A percentile compares a stretch with the other conserved stretches of the same genome.
These are phyloP conservation scores for Neelides sp. DNA, from an alignment of 1,140 invertebrate genomes.

Conservation along the genomic window DNA sequence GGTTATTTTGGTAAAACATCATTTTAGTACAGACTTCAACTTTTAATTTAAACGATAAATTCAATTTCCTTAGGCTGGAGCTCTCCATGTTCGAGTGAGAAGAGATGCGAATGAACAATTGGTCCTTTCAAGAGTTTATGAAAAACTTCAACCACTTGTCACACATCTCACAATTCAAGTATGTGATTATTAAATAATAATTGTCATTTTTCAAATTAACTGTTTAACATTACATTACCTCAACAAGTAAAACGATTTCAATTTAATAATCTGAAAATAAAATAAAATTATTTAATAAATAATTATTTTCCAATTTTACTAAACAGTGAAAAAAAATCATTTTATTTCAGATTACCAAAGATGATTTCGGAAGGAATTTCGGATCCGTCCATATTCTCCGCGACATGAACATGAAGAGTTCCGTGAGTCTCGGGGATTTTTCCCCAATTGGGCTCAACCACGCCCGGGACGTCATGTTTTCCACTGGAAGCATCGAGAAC, in stretches of 20 bases:
- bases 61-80: constrained; percentile 41
- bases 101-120: constrained; percentile 47
- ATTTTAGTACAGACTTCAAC: background rate
- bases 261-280: background rate
- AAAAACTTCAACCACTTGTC: constrained; percentile 22
- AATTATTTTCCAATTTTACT: background rate
- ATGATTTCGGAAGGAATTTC: constrained; percentile 23
- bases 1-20: constrained; percentile 26
- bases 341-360: constrained; percentile 22
- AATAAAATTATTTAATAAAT: background rate
- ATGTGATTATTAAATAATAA: too few species aligned
- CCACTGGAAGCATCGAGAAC: background rate
- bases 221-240: too few species aligned
- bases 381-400: constrained; percentile 19
- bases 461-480: background rate
- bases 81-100: constrained; percentile 47
- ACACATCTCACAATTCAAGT: constrained; percentile 28
- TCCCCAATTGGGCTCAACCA: constrained; percentile 2
- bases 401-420: constrained; percentile 5
- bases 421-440: too few species aligned
- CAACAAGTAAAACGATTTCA: background rate
- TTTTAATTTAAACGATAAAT: constrained; percentile 5
- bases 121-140: constrained; percentile 25
- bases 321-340: background rate
- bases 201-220: too few species aligned